A percentile compares a stretch with the other conserved stretches of the same genome.
Evolutionary conservation across 2,888 invertebrate species (phyloP).

Genomic region (Stegophylla sp.): DNA sequence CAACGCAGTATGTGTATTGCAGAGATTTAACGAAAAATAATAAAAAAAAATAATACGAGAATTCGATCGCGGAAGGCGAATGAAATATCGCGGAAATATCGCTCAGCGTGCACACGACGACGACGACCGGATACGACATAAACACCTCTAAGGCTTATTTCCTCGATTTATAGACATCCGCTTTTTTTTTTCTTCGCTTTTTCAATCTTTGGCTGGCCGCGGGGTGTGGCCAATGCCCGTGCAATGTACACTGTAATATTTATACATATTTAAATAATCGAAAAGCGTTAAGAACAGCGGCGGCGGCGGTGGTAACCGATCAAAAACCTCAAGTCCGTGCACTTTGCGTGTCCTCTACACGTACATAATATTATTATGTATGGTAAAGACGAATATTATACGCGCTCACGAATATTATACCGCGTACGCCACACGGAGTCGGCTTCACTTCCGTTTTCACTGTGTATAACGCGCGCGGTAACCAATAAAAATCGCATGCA

Average conservation of each 20-base stretch:
- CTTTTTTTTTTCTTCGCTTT: background rate
- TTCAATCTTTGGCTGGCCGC: too few species aligned
- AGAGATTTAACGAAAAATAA: background rate
- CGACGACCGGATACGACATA: background rate
- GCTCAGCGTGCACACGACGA: background rate
- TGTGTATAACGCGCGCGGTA: background rate
- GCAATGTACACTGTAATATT: background rate
- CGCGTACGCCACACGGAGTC: background rate
- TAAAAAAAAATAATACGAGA: background rate
- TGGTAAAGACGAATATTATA: background rate
- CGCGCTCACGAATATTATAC: too few species aligned
- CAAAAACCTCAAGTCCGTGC: slow-evolving; percentile 34
- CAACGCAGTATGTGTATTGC: background rate
- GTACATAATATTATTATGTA: background rate
- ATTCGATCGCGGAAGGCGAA: background rate
- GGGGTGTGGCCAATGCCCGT: background rate
- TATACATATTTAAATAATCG: background rate
- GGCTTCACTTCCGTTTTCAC: background rate
- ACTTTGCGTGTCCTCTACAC: background rate
- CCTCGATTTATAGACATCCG: background rate
- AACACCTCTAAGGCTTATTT: background rate
- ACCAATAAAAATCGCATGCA: slow-evolving; percentile 27
- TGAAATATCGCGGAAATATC: background rate
- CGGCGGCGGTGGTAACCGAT: background rate
- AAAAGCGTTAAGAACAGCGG: slow-evolving; percentile 4